Conservation (phyloP, 2,888 invertebrate species). For the Lamproptera curius region DNA sequence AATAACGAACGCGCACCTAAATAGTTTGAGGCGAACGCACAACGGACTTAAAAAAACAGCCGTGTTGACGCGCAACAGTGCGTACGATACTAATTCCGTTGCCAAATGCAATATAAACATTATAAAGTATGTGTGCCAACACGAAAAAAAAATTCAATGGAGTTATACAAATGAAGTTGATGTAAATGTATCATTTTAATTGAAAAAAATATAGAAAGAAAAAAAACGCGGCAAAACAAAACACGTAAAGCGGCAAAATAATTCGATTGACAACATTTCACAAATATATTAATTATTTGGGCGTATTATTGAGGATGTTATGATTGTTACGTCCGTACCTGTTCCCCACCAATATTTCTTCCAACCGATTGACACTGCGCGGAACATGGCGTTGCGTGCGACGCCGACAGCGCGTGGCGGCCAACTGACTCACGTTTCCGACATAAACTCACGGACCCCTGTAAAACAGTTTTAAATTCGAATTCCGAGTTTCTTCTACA, state of each 20-base stretch:
- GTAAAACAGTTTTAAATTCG: slow-evolving; percentile 36
- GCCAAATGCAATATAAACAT: slow-evolving; percentile 26
- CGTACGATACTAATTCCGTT: slow-evolving; percentile 21
- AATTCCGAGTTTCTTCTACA: slow-evolving; percentile 28
- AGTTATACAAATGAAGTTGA: not conserved
- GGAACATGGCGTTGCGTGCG: slow-evolving; percentile 67
- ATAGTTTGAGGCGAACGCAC: slow-evolving; percentile 54
- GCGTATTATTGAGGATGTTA: slow-evolving; percentile 55
- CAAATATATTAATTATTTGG: too few species aligned
- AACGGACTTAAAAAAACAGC: slow-evolving; percentile 40
- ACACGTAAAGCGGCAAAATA: slow-evolving; percentile 4
- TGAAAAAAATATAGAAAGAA: not conserved
- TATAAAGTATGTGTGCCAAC: not conserved
- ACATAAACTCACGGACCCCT: slow-evolving; percentile 31
- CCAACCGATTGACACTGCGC: slow-evolving; percentile 67
- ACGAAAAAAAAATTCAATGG: slow-evolving; percentile 2
- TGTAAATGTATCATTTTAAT: not conserved
- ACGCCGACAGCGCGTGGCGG: slow-evolving; percentile 57
- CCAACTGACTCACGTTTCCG: slow-evolving; percentile 46
- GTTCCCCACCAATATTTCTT: slow-evolving; percentile 75
- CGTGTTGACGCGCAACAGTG: slow-evolving; percentile 23
- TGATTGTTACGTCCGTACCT: slow-evolving; percentile 68
- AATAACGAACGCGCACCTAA: slow-evolving; percentile 49
- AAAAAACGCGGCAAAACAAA: not conserved
- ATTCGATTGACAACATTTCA: too few species aligned